phyloP scores from a whole-genome alignment of 1,140 invertebrate genomes.

The Drosophila fuyamai region DNA sequence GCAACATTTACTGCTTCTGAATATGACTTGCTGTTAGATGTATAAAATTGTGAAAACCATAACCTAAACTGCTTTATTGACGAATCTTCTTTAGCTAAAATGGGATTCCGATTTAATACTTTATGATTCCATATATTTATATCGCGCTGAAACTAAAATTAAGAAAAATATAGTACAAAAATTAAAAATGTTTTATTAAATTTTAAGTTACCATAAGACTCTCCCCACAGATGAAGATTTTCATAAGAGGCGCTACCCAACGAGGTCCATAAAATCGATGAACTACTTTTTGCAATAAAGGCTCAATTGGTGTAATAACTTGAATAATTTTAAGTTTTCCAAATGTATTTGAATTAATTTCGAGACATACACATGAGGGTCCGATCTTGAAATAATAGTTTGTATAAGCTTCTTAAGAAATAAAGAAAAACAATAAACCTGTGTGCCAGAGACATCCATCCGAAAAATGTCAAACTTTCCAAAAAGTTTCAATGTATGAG shows the following conservation, averaged over 20 bases:
- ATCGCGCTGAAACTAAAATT: slow-evolving; percentile 92
- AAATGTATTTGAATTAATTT: slow-evolving; percentile 86
- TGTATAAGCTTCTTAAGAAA: not conserved
- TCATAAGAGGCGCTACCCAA: slow-evolving; percentile 88
- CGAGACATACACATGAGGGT: slow-evolving; percentile 91
- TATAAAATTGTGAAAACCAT: slow-evolving; percentile 96
- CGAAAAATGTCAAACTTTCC: slow-evolving; percentile 52
- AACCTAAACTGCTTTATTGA: slow-evolving; percentile 89
- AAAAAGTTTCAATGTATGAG: slow-evolving; percentile 58
- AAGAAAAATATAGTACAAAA: not conserved
- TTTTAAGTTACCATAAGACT: slow-evolving; percentile 89
- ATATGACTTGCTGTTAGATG: slow-evolving; percentile 89
- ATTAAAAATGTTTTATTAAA: not conserved
- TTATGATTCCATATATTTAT: slow-evolving; percentile 96
- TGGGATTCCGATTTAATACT: slow-evolving; percentile 89
- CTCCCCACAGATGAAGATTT: slow-evolving; percentile 89
- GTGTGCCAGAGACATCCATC: slow-evolving; percentile 63
- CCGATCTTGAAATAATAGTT: slow-evolving; percentile 87
- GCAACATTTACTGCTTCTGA: slow-evolving; percentile 1
- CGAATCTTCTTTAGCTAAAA: slow-evolving; percentile 91
- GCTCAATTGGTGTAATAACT: slow-evolving; percentile 92
- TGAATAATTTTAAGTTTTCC: slow-evolving; percentile 91
- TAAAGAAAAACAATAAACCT: slow-evolving; percentile 39
- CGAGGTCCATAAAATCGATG: slow-evolving; percentile 90
- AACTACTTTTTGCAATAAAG: slow-evolving; percentile 91